Conservation (phyloP, 2,888 invertebrate species). For the Vandiemenella viatica region DNA sequence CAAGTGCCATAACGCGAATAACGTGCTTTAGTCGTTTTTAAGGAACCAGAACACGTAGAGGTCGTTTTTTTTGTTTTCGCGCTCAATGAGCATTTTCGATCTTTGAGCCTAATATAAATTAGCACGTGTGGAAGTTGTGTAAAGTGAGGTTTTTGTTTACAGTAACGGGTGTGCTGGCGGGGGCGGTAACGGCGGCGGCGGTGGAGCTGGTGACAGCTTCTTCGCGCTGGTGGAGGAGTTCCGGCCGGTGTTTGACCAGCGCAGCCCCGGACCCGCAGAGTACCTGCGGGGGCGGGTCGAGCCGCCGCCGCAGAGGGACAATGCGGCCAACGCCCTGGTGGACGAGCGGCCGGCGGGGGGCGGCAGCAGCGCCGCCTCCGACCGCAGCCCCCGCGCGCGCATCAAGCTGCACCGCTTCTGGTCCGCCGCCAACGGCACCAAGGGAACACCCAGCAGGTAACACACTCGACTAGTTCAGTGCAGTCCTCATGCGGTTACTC, state of each 20-base stretch:
- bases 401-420: conserved; percentile 62
- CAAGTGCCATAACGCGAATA: no score
- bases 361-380: conserved; percentile 22
- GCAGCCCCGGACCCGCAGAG: conserved; percentile 41
- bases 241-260: conserved; percentile 36
- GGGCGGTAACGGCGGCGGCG: conserved; percentile 3
- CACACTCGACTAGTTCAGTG: no score
- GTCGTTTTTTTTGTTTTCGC: no score
- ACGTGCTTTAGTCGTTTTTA: no score
- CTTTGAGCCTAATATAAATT: no score
- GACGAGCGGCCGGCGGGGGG: conserved; percentile 12
- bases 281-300: conserved; percentile 37
- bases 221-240: conserved; percentile 77
- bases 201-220: conserved; percentile 43
- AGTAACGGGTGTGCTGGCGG: conserved; percentile 29
- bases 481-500: no score
- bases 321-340: conserved; percentile 22
- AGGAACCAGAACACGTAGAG: no score
- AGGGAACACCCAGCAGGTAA: no score
- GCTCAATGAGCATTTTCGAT: no score
- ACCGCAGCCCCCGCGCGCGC: conserved; percentile 66
- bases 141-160: no score
- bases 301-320: conserved; percentile 22
- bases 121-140: no score
- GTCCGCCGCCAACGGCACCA: no score